phyloP scores from a whole-genome alignment of 2,797 vertebrate species.

The Aulostomus chinensis region DNA sequence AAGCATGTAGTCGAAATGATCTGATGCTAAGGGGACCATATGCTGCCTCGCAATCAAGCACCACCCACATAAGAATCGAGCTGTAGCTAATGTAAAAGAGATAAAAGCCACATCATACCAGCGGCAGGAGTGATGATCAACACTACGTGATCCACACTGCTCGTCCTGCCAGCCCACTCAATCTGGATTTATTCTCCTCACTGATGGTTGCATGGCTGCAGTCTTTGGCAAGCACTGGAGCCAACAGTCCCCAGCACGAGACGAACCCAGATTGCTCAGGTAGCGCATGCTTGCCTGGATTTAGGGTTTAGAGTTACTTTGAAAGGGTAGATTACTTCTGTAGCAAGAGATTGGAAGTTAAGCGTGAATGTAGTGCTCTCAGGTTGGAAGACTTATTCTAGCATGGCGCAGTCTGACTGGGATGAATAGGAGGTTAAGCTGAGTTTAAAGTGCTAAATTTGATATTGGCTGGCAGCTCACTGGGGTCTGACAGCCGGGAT shows the following conservation, averaged over 20 bases:
- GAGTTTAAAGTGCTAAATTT: no score
- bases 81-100: conserved; percentile 67
- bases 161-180: conserved; percentile 64
- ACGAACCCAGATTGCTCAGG: no score
- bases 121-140: conserved; percentile 61
- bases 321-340: no score
- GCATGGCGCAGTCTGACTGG: no score
- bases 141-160: conserved; percentile 47
- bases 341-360: no score
- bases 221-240: conserved; percentile 5
- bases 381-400: no score
- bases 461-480: no score
- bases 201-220: conserved; percentile 28
- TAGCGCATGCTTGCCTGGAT: no score
- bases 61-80: conserved; percentile 68
- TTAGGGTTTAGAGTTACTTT: no score
- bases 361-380: no score
- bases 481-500: no score
- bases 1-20: conserved; percentile 65
- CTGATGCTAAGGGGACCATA: conserved; percentile 67
- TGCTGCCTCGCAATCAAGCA: conserved; percentile 71
- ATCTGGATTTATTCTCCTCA: conserved; percentile 55
- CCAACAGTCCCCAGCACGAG: conserved; percentile 22
- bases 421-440: no score
- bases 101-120: conserved; percentile 65